Evolutionary conservation across 2,797 vertebrate species (phyloP), one percentile per base, ranked within the genome.

Genomic region (Sebastes flavidus): DNA sequence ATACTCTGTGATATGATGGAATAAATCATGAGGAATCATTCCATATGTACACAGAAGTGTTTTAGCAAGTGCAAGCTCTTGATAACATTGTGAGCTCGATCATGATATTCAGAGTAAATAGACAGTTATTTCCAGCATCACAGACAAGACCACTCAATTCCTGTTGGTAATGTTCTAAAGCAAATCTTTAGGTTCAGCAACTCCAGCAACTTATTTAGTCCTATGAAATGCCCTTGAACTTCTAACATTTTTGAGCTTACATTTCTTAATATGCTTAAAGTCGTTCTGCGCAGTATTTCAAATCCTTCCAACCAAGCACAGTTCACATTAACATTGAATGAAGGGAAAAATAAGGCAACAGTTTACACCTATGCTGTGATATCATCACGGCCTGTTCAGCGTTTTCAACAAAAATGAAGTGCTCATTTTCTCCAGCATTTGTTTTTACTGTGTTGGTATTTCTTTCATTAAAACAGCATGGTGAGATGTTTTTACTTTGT

Each of bases 401-500:
- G 13, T 36, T 55, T 32, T 62, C 7, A 66, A 52, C n/a, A 18
- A 38, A 61, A 52, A 72, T 1, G 0, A 68, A 1, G 56, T 25
- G 27, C 13, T 42, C 3, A 30, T 25, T 10, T 54, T 49, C 5
- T 42, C 29, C 8, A n/a, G 36, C 5, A 22, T 66, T 73, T 49
- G 18, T 56, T 83, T 62, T 74, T 49, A 68, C 12, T 55, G 8
- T 32, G 2, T 4, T 72, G 9, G 8, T 14, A 34, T 62, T 61
- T 62, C 6, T 59, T 32, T 65, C 32, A 18, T 42, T 65, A 12
- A 67, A 77, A 24, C 46, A 71, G 5, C 56, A 34, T 16, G 22
- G 2, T 30, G 22, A 27, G 30, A 78, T 84, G 66, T 42, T 68
- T 85, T 72, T 29, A 59, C 59, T 68, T 36, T 63, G 54, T 5